Evolutionary conservation across 1,140 invertebrate species (phyloP), one percentile per base, ranked within the genome.

Genomic region (roundworm (Caenorhabditis elegans)): DNA sequence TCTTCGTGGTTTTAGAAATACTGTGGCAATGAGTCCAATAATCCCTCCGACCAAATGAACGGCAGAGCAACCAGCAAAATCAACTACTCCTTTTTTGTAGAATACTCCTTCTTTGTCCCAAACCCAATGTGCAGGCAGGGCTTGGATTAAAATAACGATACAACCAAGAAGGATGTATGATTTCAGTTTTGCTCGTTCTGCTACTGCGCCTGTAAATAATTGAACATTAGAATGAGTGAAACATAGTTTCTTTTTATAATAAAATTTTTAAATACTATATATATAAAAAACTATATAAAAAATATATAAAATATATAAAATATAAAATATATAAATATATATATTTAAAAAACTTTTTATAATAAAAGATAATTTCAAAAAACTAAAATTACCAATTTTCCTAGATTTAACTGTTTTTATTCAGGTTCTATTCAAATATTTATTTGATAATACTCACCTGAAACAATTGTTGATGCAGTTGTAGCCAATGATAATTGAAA

Each of bases 51-150:
- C 94, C 19, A 97, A 91, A 91, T 97, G 96, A 0, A 97, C 94
- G 94, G 83, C 83, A 4, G 95, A 95, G n/a, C 94, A 95, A 5
- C 95, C 95, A 6, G 95, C 95, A 78, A 95, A 95, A 86, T 96
- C 95, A 3, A 96, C 94, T 3, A 92, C 94, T 1, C 95, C 95
- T 82, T 95, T 82, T 51, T 93, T 92, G 81, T 93, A 93, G 0
- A 96, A 91, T 87, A 95, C 95, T 5, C 95, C 95, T 84, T 95
- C 94, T 60, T 94, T 92, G 0, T 94, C 94, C 95, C 94, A 95
- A 53, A 95, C 92, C 94, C 94, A 95, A n/a, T 95, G 94, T 17
- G 94, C 95, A 0, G 95, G 95, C 79, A 97, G 92, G 87, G 95
- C 96, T 89, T 97, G 97, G 0, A 97, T 94, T 0, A 94, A 90